These are phyloP conservation scores for Unio pictorum DNA, from an alignment of 2,888 invertebrate genomes.

Conservation along the genomic window DNA sequence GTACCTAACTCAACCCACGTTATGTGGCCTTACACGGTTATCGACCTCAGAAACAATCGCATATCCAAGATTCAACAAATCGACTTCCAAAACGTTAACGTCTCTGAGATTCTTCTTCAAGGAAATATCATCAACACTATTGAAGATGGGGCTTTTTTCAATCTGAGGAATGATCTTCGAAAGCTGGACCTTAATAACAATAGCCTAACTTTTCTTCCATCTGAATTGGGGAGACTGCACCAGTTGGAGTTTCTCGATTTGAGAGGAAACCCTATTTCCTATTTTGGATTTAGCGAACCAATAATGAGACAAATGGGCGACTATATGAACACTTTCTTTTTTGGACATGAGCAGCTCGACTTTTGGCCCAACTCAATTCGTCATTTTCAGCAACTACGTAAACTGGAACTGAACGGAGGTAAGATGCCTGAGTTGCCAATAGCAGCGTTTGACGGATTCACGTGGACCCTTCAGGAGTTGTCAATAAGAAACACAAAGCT, in stretches of 20 bases:
- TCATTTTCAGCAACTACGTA: slow-evolving; percentile 28
- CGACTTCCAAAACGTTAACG: slow-evolving; percentile 27
- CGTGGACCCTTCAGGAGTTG: slow-evolving; percentile 28
- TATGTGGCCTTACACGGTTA: background rate
- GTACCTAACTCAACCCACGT: no score
- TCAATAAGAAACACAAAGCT: slow-evolving; percentile 32
- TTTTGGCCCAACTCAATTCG: slow-evolving; percentile 30
- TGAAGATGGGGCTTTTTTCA: slow-evolving; percentile 20
- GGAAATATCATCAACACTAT: slow-evolving; percentile 24
- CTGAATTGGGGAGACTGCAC: slow-evolving; percentile 15
- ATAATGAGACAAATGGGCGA: slow-evolving; percentile 32
- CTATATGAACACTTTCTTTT: slow-evolving; percentile 31
- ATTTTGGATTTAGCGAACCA: slow-evolving; percentile 9
- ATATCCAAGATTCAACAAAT: background rate
- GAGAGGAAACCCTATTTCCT: slow-evolving; percentile 20
- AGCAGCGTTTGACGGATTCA: slow-evolving; percentile 35
- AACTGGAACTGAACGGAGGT: slow-evolving; percentile 29
- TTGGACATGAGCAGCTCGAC: slow-evolving; percentile 21
- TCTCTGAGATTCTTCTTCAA: slow-evolving; percentile 20
- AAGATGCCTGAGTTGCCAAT: slow-evolving; percentile 24
- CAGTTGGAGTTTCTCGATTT: slow-evolving; percentile 24
- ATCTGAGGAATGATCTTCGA: slow-evolving; percentile 16
- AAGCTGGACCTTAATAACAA: slow-evolving; percentile 26
- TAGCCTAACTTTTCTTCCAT: slow-evolving; percentile 10
- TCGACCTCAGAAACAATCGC: slow-evolving; percentile 7